A percentile compares a stretch with the other conserved stretches of the same genome.
phyloP scores from a whole-genome alignment of 2,888 invertebrate genomes.

The Melanchra persicariae region DNA sequence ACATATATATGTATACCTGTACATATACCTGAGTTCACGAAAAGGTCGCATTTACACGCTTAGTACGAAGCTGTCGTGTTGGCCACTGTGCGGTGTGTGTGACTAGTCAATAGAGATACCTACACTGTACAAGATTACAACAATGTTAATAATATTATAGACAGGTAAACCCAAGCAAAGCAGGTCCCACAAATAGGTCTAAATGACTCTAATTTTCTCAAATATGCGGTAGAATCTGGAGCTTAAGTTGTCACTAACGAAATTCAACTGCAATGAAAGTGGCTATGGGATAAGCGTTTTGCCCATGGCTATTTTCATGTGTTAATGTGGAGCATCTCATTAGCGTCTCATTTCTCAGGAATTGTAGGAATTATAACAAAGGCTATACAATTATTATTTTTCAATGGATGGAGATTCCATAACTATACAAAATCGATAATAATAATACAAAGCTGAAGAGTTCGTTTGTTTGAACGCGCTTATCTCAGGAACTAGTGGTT shows the following conservation, averaged over 20 bases:
- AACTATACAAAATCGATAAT: neutral
- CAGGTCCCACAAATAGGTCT: neutral
- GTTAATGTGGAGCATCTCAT: slow-evolving; percentile 4
- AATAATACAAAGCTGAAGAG: no score
- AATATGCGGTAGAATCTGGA: slow-evolving; percentile 2
- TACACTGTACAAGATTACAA: slow-evolving; percentile 9
- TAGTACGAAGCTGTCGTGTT: slow-evolving; percentile 17
- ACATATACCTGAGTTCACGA: slow-evolving; percentile 33
- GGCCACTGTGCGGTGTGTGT: no score
- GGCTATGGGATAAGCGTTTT: slow-evolving; percentile 7
- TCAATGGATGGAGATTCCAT: neutral
- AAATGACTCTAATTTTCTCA: slow-evolving; percentile 9
- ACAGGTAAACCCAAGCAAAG: slow-evolving; percentile 2
- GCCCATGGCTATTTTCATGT: slow-evolving; percentile 7
- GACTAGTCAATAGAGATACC: slow-evolving; percentile 11
- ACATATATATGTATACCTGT: slow-evolving; percentile 27
- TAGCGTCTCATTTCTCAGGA: neutral
- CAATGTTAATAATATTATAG: slow-evolving; percentile 6
- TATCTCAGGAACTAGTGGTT: no score
- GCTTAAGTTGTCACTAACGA: slow-evolving; percentile 11
- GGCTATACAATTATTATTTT: neutral
- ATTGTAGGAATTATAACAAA: neutral
- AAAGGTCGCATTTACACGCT: slow-evolving; percentile 40
- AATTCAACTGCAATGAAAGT: slow-evolving; percentile 33
- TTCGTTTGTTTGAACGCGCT: no score